Conservation (phyloP, 2,113 vertebrate genomes). For the Pycnonotus jocosus region DNA sequence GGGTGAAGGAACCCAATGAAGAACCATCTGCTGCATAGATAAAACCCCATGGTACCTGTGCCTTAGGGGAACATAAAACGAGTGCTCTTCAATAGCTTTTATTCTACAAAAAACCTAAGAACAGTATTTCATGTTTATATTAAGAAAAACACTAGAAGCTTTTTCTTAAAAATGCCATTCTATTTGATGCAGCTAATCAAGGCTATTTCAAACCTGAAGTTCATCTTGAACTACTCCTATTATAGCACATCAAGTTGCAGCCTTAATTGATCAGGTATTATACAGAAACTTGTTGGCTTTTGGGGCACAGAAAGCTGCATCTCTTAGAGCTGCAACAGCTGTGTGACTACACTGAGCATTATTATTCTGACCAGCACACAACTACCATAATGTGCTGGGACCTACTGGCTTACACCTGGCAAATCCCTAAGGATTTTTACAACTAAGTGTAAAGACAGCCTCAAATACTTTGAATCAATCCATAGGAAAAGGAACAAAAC, state of each 20-base stretch:
- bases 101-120: not conserved
- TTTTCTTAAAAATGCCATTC: not conserved
- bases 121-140: not conserved
- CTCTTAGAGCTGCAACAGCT: not conserved
- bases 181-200: not conserved
- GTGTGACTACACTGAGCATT: not conserved
- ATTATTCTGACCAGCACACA: not conserved
- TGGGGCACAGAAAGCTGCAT: not conserved
- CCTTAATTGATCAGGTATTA: not conserved
- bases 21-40: fast-evolving
- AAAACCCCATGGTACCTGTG: not conserved
- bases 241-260: not conserved
- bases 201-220: not conserved
- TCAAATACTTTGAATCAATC: not conserved
- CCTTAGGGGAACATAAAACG: not conserved
- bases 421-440: not conserved
- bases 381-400: not conserved
- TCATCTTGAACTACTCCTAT: not conserved
- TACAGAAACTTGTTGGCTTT: not conserved
- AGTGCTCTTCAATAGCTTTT: not conserved
- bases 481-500: not conserved
- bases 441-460: not conserved
- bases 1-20: not conserved
- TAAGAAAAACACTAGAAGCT: not conserved
- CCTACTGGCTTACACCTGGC: not conserved